phyloP scores from a whole-genome alignment of 2,888 invertebrate genomes.

The Cephus sareptanus region DNA sequence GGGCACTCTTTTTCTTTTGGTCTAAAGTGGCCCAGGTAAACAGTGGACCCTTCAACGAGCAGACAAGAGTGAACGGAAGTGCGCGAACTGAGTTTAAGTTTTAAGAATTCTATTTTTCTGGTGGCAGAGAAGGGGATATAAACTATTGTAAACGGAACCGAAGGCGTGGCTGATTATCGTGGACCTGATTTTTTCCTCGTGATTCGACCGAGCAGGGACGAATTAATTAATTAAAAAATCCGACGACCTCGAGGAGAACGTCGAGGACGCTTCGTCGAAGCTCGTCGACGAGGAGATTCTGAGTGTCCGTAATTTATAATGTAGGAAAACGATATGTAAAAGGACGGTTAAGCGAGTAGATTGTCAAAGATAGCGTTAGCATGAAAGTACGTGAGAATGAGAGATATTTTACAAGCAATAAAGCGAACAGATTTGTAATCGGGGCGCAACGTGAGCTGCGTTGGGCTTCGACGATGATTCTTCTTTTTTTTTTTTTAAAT shows the following conservation, averaged over 20 bases:
- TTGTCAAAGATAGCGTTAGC: neutral
- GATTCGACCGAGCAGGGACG: neutral
- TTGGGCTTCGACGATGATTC: constrained; percentile 27
- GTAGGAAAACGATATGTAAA: neutral
- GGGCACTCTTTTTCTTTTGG: constrained; percentile 8
- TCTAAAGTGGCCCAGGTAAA: constrained; percentile 4
- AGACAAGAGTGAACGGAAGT: constrained; percentile 29
- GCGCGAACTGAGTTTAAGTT: constrained; percentile 57
- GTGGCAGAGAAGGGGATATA: constrained; percentile 37
- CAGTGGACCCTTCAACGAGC: neutral
- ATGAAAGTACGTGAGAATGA: constrained; percentile 11
- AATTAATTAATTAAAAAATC: neutral
- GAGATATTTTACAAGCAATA: constrained; percentile 41
- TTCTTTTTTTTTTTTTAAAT: neutral
- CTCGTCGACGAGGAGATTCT: neutral
- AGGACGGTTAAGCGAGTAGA: neutral
- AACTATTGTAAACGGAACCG: constrained; percentile 21
- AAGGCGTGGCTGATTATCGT: constrained; percentile 1
- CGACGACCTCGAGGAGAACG: neutral
- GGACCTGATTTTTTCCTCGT: neutral
- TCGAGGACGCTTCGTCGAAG: too few species aligned
- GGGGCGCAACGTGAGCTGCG: constrained; percentile 18
- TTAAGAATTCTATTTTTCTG: constrained; percentile 65
- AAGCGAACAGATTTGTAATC: constrained; percentile 30
- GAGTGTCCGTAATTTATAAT: neutral